Percentiles rank a stretch among this genome's conserved stretches.
Evolutionary conservation across 1,140 invertebrate species (phyloP).

Genomic region (Zophobas morio): DNA sequence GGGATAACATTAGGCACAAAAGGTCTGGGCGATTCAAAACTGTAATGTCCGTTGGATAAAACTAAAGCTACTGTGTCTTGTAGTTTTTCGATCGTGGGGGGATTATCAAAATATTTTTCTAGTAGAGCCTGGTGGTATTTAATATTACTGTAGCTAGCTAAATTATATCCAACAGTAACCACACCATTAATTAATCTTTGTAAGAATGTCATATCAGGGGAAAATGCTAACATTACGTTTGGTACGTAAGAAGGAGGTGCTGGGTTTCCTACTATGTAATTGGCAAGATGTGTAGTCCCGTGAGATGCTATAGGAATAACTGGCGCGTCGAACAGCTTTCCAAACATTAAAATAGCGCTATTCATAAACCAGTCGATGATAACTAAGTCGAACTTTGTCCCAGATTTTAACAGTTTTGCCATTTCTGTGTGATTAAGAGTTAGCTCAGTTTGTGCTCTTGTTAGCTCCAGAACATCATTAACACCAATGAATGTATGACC

Average conservation of each 20-base stretch:
- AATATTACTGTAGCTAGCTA: constrained; percentile 1
- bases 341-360: constrained; percentile 37
- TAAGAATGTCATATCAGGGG: constrained; percentile 36
- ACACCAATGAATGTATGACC: not conserved
- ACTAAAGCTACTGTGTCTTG: constrained; percentile 65
- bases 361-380: constrained; percentile 52
- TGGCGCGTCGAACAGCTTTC: constrained; percentile 40
- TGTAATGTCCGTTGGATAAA: constrained; percentile 70
- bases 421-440: constrained; percentile 47
- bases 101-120: constrained; percentile 32
- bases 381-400: constrained; percentile 48
- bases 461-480: constrained; percentile 15
- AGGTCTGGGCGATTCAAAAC: constrained; percentile 67
- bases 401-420: constrained; percentile 30
- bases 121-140: constrained; percentile 21
- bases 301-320: constrained; percentile 44
- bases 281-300: constrained; percentile 30
- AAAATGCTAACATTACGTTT: not conserved
- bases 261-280: constrained; percentile 37
- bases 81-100: constrained; percentile 54
- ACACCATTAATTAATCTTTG: constrained; percentile 31
- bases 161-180: constrained; percentile 1
- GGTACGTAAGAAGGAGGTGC: constrained; percentile 43
- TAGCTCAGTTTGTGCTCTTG: constrained; percentile 46
- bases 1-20: constrained; percentile 71